These are phyloP conservation scores for Promerops cafer DNA, from an alignment of 2,113 vertebrate species.

Conservation along the genomic window DNA sequence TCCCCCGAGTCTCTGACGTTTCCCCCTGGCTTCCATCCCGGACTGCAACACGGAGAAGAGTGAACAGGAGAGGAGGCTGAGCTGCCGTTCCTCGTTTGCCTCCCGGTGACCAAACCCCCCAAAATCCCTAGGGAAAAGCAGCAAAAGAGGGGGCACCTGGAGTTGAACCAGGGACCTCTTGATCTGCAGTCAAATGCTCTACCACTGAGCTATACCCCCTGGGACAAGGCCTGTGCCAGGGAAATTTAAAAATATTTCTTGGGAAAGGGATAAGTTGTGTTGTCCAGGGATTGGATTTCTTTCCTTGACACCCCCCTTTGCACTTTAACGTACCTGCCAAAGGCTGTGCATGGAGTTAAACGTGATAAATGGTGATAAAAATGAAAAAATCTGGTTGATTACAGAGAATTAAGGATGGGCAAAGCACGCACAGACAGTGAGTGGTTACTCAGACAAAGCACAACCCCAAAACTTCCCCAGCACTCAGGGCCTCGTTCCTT, in stretches of 20 bases:
- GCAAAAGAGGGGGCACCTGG: background rate
- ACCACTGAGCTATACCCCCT: conserved; percentile 68
- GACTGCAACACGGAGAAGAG: background rate
- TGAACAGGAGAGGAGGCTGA: background rate
- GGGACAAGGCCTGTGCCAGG: fast-evolving
- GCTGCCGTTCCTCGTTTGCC: background rate
- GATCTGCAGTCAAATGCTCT: conserved; percentile 76
- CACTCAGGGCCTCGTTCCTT: background rate
- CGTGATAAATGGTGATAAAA: background rate
- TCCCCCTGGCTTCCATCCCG: too few relatives aligned
- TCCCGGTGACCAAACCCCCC: background rate
- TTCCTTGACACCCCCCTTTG: background rate
- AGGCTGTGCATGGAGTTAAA: background rate
- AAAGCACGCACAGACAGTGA: background rate
- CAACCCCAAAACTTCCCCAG: background rate
- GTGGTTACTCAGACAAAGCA: background rate
- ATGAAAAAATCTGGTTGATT: background rate
- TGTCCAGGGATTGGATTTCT: background rate
- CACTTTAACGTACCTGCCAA: too few relatives aligned
- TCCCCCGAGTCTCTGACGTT: too few relatives aligned
- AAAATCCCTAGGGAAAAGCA: background rate
- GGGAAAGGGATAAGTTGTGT: background rate
- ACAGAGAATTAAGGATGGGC: background rate
- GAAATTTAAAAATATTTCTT: background rate
- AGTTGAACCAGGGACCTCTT: conserved; percentile 73